phyloP scores from a whole-genome alignment of 2,888 invertebrate species.

The Gortyna flavago region DNA sequence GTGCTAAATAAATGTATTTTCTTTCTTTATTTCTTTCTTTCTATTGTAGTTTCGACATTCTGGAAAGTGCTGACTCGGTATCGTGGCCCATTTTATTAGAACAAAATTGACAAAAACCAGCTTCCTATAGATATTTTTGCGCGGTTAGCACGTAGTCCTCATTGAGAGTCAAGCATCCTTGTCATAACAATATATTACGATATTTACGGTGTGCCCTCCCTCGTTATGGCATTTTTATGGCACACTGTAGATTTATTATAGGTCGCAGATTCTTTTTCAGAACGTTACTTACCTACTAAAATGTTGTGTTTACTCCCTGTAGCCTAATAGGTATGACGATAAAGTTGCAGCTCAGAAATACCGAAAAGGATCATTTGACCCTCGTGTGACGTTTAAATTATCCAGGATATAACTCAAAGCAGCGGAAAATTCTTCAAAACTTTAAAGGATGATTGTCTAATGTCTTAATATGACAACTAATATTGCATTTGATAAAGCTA shows the following conservation, averaged over 20 bases:
- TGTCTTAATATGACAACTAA: neutral
- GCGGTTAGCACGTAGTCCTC: constrained; percentile 10
- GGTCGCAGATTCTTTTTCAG: constrained; percentile 10
- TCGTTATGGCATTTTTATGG: constrained; percentile 48
- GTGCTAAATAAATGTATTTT: no score
- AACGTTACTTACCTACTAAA: neutral
- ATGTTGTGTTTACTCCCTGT: constrained; percentile 12
- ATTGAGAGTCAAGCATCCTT: constrained; percentile 49
- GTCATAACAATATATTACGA: constrained; percentile 46
- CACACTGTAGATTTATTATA: constrained; percentile 44
- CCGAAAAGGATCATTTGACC: neutral
- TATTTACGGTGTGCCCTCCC: constrained; percentile 22
- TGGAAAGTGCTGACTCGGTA: constrained; percentile 13
- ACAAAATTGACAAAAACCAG: neutral
- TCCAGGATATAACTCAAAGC: neutral
- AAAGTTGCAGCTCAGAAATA: neutral
- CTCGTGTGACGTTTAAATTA: neutral
- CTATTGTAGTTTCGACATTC: neutral
- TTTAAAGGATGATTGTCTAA: neutral
- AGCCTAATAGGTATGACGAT: neutral
- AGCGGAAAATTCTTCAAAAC: neutral
- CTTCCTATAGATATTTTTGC: neutral
- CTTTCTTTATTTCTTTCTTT: no score
- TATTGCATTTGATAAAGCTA: neutral
- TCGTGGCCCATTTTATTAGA: neutral